Evolutionary conservation across 2,113 vertebrate genomes (phyloP).

Genomic region (Psilopsiagon aurifrons): DNA sequence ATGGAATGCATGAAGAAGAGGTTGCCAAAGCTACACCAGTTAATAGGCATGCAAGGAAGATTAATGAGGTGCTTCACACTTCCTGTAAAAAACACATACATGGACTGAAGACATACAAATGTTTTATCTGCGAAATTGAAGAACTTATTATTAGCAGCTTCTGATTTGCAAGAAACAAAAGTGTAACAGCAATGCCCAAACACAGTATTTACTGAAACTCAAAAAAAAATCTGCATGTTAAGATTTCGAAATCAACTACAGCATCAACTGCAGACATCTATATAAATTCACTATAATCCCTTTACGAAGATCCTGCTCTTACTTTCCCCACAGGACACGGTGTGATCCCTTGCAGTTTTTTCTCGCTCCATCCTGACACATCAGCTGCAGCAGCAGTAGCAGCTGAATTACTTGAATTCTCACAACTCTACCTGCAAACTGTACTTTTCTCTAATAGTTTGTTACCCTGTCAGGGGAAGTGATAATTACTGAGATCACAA

Average conservation of each 20-base stretch:
- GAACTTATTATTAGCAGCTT: background rate
- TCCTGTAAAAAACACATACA: background rate
- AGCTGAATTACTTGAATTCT: background rate
- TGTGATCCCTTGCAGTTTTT: background rate
- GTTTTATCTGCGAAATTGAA: background rate
- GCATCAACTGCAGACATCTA: background rate
- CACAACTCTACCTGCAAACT: background rate
- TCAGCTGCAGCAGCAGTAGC: background rate
- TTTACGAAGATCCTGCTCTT: background rate
- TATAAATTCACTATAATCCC: background rate
- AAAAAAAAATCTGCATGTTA: background rate
- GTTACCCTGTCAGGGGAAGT: constrained; percentile 9
- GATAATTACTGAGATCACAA: constrained; percentile 39
- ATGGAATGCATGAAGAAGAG: background rate
- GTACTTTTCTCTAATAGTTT: background rate
- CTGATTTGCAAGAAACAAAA: background rate
- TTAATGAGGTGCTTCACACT: background rate
- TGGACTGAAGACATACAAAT: background rate
- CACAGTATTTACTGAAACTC: background rate
- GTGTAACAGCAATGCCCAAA: background rate
- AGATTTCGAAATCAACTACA: background rate
- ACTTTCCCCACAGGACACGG: background rate
- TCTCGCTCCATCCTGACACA: background rate
- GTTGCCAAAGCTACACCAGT: background rate
- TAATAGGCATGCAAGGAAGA: background rate